phyloP scores from a whole-genome alignment of 1,140 invertebrate species.

The Bombus picipes region DNA sequence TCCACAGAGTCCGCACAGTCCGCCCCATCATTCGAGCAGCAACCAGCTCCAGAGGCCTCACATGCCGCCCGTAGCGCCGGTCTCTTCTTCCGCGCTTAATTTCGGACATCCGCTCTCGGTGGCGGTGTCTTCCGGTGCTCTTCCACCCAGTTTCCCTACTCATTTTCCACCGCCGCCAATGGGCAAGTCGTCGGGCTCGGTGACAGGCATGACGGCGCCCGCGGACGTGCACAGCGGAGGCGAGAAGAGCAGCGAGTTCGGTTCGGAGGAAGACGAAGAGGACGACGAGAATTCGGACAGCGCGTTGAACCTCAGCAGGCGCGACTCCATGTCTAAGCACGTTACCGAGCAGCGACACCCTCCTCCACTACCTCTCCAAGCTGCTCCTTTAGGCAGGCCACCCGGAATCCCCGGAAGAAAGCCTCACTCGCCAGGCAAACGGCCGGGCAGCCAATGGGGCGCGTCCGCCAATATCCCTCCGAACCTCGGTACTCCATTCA shows the following conservation, averaged over 20 bases:
- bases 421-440: conserved; percentile 93
- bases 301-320: conserved; percentile 87
- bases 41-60: conserved; percentile 77
- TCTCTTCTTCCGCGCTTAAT: conserved; percentile 76
- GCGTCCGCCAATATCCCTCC: conserved; percentile 89
- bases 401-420: conserved; percentile 87
- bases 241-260: conserved; percentile 82
- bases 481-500: conserved; percentile 93
- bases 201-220: conserved; percentile 61
- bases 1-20: conserved; percentile 77
- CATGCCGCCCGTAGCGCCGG: conserved; percentile 75
- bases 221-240: conserved; percentile 73
- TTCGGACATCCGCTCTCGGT: conserved; percentile 77
- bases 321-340: conserved; percentile 71
- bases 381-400: conserved; percentile 77
- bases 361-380: conserved; percentile 73
- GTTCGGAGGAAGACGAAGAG: conserved; percentile 87
- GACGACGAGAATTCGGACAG: conserved; percentile 86
- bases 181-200: conserved; percentile 72
- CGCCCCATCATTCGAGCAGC: conserved; percentile 67
- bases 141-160: conserved; percentile 76
- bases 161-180: conserved; percentile 77
- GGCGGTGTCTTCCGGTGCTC: conserved; percentile 76
- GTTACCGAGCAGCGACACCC: conserved; percentile 81
- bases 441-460: conserved; percentile 89